phyloP scores from a whole-genome alignment of 2,797 vertebrate genomes.

The Mormyrops boulengeri region DNA sequence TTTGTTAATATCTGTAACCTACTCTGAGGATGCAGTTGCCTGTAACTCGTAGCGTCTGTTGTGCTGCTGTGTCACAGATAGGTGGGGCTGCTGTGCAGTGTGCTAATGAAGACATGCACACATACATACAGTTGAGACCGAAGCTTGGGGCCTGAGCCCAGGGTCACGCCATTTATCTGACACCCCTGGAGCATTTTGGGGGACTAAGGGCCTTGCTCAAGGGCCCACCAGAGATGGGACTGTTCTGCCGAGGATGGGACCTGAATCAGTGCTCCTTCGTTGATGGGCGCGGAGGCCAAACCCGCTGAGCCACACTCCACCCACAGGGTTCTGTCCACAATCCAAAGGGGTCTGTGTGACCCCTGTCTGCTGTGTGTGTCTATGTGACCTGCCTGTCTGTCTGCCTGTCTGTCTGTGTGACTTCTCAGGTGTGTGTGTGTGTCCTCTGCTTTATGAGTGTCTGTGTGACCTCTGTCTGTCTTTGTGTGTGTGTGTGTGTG shows the following conservation, averaged over 20 bases:
- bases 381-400: not conserved
- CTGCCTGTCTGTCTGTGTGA: too few species aligned
- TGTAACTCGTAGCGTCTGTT: not conserved
- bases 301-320: not conserved
- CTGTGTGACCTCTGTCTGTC: too few species aligned
- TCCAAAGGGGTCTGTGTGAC: not conserved
- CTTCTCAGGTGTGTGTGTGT: too few species aligned
- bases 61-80: not conserved
- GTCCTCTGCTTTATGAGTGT: too few species aligned
- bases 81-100: not conserved
- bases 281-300: not conserved
- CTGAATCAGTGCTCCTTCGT: not conserved
- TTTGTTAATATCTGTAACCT: constrained; percentile 58
- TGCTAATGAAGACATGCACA: not conserved
- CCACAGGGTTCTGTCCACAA: not conserved
- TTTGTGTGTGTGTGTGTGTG: too few species aligned
- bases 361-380: not conserved
- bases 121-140: not conserved
- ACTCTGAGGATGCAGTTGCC: not conserved
- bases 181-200: not conserved
- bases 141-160: not conserved
- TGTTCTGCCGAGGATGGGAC: not conserved
- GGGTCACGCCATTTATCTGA: not conserved
- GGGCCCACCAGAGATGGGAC: not conserved
- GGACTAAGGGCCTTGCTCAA: not conserved